These are phyloP conservation scores for Paracentrotus lividus DNA, from an alignment of 53 echinoderm and acorn worm genomes.

Conservation along the genomic window DNA sequence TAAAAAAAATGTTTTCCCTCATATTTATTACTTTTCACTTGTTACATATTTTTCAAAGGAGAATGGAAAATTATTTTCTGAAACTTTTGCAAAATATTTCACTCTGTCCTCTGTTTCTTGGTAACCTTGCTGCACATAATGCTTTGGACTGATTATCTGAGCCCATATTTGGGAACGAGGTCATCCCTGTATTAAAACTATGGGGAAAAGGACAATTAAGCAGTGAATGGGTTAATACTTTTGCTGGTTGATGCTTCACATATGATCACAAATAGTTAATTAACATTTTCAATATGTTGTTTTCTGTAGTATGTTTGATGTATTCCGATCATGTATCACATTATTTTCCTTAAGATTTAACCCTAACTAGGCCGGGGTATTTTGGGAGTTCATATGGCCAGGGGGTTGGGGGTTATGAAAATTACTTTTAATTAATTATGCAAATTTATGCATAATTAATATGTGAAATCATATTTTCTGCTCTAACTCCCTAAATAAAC, in stretches of 20 bases:
- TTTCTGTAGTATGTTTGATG: not conserved
- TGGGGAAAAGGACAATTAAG: no score
- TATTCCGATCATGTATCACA: not conserved
- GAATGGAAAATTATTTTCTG: not conserved
- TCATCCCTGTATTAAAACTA: no score
- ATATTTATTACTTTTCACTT: not conserved
- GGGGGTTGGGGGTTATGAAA: no score
- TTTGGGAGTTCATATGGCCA: no score
- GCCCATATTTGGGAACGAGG: no score
- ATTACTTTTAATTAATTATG: no score
- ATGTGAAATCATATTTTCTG: no score
- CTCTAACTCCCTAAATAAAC: no score
- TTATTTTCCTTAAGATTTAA: not conserved
- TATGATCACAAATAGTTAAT: not conserved
- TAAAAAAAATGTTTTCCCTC: not conserved
- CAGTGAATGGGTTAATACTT: no score
- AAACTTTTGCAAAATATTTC: not conserved
- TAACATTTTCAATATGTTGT: not conserved
- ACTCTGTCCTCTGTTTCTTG: not conserved
- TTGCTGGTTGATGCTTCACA: not conserved
- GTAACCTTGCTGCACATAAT: constrained; percentile 17
- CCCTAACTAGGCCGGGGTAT: no score
- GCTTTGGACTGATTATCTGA: not conserved
- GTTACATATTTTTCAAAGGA: not conserved
- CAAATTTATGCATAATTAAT: no score